Conservation (phyloP, 1,140 invertebrate species). For the Achroia grisella region DNA sequence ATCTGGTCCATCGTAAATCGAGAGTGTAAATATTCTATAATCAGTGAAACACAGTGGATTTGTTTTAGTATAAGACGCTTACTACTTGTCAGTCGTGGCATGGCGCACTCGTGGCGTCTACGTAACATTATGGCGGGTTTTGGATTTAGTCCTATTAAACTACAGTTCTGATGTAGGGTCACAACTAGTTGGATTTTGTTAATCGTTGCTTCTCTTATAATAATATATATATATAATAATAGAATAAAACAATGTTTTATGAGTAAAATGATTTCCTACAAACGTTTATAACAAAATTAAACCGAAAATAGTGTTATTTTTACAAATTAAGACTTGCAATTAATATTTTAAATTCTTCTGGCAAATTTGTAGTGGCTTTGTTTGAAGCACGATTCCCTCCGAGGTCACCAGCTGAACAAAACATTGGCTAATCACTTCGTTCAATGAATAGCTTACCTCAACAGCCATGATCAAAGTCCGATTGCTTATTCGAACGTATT, state of each 20-base stretch:
- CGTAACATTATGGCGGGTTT: conserved; percentile 58
- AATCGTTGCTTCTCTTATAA: conserved; percentile 2
- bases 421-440: conserved; percentile 45
- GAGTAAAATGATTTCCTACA: no score
- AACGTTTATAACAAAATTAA: no score
- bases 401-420: conserved; percentile 51
- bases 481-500: conserved; percentile 1
- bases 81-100: conserved; percentile 18
- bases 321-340: conserved; percentile 11
- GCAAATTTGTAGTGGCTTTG: conserved; percentile 32
- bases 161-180: not conserved
- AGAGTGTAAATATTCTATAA: conserved; percentile 24
- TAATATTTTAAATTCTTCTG: conserved; percentile 21
- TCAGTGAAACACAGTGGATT: conserved; percentile 6
- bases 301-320: conserved; percentile 23
- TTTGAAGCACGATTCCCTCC: conserved; percentile 52
- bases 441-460: conserved; percentile 30
- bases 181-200: conserved; percentile 14
- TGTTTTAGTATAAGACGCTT: not conserved
- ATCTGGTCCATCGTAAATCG: conserved; percentile 28
- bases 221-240: conserved; percentile 14
- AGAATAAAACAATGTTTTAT: no score
- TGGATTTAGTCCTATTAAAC: conserved; percentile 8
- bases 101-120: conserved; percentile 65
- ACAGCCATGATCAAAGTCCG: conserved; percentile 13